phyloP scores from a whole-genome alignment of 1,140 invertebrate genomes.

The Drosophila jambulina region DNA sequence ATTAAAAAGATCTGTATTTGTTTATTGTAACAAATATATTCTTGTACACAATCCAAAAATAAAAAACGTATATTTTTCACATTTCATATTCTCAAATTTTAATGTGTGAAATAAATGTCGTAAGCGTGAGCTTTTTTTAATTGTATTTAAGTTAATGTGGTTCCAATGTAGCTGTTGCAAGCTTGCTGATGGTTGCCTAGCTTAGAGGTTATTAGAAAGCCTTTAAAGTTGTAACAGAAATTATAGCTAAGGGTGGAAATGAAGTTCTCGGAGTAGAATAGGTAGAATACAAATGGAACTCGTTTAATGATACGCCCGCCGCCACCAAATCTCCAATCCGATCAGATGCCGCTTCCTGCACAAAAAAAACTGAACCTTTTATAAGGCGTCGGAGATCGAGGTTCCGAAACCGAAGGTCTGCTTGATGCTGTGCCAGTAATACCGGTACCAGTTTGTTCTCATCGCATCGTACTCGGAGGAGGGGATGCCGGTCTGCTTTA shows the following conservation, averaged over 20 bases:
- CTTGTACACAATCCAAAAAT: slow-evolving; percentile 17
- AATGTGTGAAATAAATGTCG: slow-evolving; percentile 50
- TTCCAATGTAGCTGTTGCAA: slow-evolving; percentile 29
- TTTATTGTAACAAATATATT: slow-evolving; percentile 22
- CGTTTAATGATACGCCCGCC: slow-evolving; percentile 17
- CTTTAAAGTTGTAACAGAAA: slow-evolving; percentile 57
- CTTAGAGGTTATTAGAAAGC: slow-evolving; percentile 29
- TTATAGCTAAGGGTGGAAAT: slow-evolving; percentile 62
- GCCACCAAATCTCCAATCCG: slow-evolving; percentile 21
- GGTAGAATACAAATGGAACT: slow-evolving; percentile 34
- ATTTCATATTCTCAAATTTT: slow-evolving; percentile 54
- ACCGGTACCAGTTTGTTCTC: slow-evolving; percentile 94
- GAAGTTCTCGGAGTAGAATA: slow-evolving; percentile 44
- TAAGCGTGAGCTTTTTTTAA: slow-evolving; percentile 32
- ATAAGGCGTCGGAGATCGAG: slow-evolving; percentile 85
- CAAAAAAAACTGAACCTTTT: slow-evolving; percentile 36
- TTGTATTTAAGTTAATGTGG: slow-evolving; percentile 25
- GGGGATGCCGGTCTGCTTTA: slow-evolving; percentile 94
- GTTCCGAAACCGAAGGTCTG: slow-evolving; percentile 96
- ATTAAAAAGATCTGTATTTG: background rate
- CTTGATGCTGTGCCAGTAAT: slow-evolving; percentile 97
- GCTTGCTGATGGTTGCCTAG: slow-evolving; percentile 25
- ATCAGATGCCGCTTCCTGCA: slow-evolving; percentile 3
- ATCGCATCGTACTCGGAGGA: slow-evolving; percentile 92
- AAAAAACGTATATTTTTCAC: slow-evolving; percentile 26